phyloP scores from a whole-genome alignment of 2,888 invertebrate species.

The Mesopsocus fuscifrons region DNA sequence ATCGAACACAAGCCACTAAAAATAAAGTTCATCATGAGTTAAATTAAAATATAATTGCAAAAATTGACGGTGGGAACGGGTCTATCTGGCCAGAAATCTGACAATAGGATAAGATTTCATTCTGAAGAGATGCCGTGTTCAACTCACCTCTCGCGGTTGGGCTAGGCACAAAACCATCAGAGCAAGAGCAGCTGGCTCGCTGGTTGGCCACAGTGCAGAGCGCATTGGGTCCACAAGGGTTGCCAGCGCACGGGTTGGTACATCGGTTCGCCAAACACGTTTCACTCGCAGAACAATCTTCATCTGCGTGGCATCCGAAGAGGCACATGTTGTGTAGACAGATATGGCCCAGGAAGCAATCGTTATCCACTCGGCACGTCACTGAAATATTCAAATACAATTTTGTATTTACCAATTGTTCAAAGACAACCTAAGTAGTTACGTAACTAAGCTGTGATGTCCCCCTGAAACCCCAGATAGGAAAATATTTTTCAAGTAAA shows the following conservation, averaged over 20 bases:
- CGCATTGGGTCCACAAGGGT: constrained; percentile 73
- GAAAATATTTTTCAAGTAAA: too few species aligned
- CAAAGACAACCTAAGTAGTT: too few species aligned
- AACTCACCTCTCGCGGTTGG: constrained; percentile 51
- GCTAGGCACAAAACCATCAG: constrained; percentile 61
- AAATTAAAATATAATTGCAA: too few species aligned
- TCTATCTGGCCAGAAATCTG: too few species aligned
- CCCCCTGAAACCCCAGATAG: too few species aligned
- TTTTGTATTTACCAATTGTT: too few species aligned
- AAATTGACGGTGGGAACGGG: too few species aligned
- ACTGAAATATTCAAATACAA: constrained; percentile 38
- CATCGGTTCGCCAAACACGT: constrained; percentile 67
- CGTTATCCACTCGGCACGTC: constrained; percentile 78
- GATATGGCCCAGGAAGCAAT: constrained; percentile 81
- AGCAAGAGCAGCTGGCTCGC: constrained; percentile 62
- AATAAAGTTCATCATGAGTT: background rate
- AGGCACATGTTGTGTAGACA: constrained; percentile 71
- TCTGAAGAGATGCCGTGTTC: too few species aligned
- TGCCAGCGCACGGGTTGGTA: constrained; percentile 48
- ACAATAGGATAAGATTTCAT: too few species aligned
- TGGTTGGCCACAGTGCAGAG: constrained; percentile 61
- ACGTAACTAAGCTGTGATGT: too few species aligned
- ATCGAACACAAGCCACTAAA: constrained; percentile 58
- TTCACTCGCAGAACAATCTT: constrained; percentile 71
- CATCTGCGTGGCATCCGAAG: constrained; percentile 68